Base-by-base conservation (phyloP, 2,888 invertebrate genomes). In the Aspidiotus destructor region DNA sequence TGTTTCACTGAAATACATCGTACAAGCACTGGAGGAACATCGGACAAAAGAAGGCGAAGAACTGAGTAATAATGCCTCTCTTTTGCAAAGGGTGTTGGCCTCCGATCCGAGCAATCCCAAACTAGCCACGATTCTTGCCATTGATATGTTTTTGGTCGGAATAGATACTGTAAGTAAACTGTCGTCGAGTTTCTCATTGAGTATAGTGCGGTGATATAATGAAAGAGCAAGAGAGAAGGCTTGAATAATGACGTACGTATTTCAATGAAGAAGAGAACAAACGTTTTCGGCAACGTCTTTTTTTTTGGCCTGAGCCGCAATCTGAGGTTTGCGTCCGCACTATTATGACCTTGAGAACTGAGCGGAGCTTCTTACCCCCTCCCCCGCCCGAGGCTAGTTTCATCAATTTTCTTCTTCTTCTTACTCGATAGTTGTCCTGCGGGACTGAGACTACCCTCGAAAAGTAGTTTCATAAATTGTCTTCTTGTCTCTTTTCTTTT, bases 141-240 rank as follows among this genome's bases (percentile, higher is more conserved):
- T 92, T 13, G 92, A 92, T 79, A 82, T 92, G 73, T 89, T 92
- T 73, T 80, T 92, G 48, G 92, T 92, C 70, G 92, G 92, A 71
- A 90, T 92, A 73, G 92, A 92, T 76, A 92, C 92, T 75, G 92
- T 93, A 80, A 82, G 83, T 0, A 28, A 28, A 28, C n/a, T n/a
- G n/a, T n/a, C n/a, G n/a, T n/a, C n/a, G n/a, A 60, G 8, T 42
- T 62, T 68, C 13, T n/a, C n/a, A n/a, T n/a, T n/a, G n/a, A n/a
- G n/a, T n/a, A n/a, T n/a, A n/a, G n/a, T n/a, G n/a, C n/a, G n/a
- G n/a, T n/a, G n/a, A n/a, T n/a, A n/a, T 40, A 52, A 42, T 8
- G 11, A 40, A 60, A 41, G 6, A 17, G n/a, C 11, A 17, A 48
- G 16, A 63, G 17, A 2, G 2, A 8, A 16, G 52, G 15, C 41